Base-by-base conservation (phyloP, 2,113 vertebrate species). In the Ellobius talpinus region DNA sequence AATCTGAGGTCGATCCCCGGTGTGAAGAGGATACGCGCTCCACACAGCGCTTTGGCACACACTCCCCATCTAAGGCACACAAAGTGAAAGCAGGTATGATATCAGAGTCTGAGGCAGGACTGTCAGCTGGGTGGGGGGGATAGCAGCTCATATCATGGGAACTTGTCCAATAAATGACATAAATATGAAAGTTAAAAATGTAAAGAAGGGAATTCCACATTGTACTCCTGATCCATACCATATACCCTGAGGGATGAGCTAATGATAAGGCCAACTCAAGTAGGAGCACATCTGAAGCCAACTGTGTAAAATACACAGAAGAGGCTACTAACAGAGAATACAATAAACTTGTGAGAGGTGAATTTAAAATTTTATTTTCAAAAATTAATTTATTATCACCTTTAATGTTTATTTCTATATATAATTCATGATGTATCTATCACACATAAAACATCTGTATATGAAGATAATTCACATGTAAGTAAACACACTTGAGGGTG, bases 311-410 rank as follows among this genome's bases (percentile, higher is more conserved):
- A 70, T 47, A 61, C 19, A 70, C 26, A 61, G 63, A 95, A 78
- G 91, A 91, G 12, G 55, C 24, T 86, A n/a, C 7, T n/a, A 84
- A 58, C 66, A 61, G 55, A 79, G 39, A 50, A 82, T 36, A 50
- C 36, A n/a, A 33, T 47, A 86, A 36, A 42, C 9, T 45, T 42
- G 21, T 63, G 42, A 26, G 16, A 78, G 19, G 72, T 85, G 85
- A 85, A 93, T 47, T 92, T 85, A 33, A 16, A 89, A 89, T 47
- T 42, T 9, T 13, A n/a, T 39, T 82, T 94, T 68, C 39, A 92
- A 92, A 88, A 52, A 76, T 26, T 61, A 70, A n/a, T 42, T 42
- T 92, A 73, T 36, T 76, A 84, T 76, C 39, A 7, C 26, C 66
- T 92, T n/a, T 61, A 26, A 21, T 63, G 9, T 58, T 66, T 76